Conservation (phyloP, 2,888 invertebrate genomes). For the Bellardia pandia region DNA sequence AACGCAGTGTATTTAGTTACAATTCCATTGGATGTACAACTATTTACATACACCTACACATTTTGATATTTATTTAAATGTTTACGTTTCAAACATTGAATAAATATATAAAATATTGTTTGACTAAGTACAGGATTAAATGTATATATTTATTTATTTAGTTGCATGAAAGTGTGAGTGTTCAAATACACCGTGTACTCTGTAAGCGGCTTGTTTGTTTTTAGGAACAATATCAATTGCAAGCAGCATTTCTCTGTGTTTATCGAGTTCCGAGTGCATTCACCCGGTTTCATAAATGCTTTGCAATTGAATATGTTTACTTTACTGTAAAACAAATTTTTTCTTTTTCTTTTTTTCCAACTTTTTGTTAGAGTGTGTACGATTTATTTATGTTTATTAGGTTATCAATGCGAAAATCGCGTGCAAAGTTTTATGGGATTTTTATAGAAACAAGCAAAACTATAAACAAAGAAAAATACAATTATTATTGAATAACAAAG, state of each 20-base stretch:
- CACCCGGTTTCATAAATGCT: slow-evolving; percentile 1
- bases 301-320: slow-evolving; percentile 16
- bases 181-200: not conserved
- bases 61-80: not conserved
- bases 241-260: not conserved
- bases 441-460: not conserved
- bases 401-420: slow-evolving; percentile 50
- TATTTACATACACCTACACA: not conserved
- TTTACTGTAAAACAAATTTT: not conserved
- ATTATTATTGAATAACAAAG: not conserved
- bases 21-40: too few relatives aligned
- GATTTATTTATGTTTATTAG: slow-evolving; percentile 8
- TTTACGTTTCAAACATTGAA: not conserved
- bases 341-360: not conserved
- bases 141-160: not conserved
- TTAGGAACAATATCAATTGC: too few relatives aligned
- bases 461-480: not conserved
- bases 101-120: not conserved
- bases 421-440: slow-evolving; percentile 37
- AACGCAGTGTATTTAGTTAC: too few relatives aligned
- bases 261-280: not conserved
- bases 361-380: not conserved
- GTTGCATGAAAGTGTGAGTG: not conserved
- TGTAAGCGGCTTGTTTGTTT: not conserved
- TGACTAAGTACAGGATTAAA: slow-evolving; percentile 3